These are phyloP conservation scores for Paracentrotus lividus DNA, from an alignment of 53 echinoderm and acorn worm species.

Conservation along the genomic window DNA sequence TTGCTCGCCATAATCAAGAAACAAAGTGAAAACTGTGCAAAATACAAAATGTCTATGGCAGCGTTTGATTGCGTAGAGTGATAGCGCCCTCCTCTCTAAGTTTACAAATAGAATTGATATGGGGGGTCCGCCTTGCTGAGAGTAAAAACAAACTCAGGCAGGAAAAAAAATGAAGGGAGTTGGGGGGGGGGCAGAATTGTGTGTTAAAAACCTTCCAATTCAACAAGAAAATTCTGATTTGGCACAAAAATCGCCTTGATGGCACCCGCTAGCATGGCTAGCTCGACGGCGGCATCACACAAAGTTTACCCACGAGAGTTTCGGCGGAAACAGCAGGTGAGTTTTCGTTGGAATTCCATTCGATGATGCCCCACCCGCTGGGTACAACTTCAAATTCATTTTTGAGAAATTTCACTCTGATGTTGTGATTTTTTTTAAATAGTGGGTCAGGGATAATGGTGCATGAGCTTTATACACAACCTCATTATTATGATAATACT, in stretches of 20 bases:
- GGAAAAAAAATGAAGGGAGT: slow-evolving; percentile 6
- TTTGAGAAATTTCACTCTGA: slow-evolving; percentile 1
- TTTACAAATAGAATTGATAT: no score
- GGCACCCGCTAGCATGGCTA: slow-evolving; percentile 19
- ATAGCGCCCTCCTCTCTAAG: no score
- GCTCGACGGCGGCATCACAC: slow-evolving; percentile 39
- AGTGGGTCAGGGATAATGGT: neutral
- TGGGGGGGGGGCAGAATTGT: neutral
- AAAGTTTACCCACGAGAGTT: slow-evolving; percentile 46
- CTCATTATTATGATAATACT: no score
- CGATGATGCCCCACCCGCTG: neutral
- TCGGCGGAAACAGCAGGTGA: slow-evolving; percentile 54
- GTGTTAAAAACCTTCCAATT: slow-evolving; percentile 7
- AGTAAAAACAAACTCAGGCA: slow-evolving; percentile 4
- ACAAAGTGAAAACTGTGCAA: no score
- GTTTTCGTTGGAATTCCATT: slow-evolving; percentile 43
- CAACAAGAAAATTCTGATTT: slow-evolving; percentile 24
- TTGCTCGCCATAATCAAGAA: no score
- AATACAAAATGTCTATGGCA: no score
- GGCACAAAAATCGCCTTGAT: neutral
- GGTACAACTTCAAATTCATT: slow-evolving; percentile 1
- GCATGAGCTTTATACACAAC: no score
- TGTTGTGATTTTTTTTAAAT: neutral
- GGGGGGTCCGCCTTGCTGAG: slow-evolving; percentile 35
- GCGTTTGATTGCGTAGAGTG: no score